Percentiles rank a stretch among this genome's conserved stretches.
These are phyloP conservation scores for Hemithea aestivaria DNA, from an alignment of 2,888 invertebrate genomes.

Conservation along the genomic window DNA sequence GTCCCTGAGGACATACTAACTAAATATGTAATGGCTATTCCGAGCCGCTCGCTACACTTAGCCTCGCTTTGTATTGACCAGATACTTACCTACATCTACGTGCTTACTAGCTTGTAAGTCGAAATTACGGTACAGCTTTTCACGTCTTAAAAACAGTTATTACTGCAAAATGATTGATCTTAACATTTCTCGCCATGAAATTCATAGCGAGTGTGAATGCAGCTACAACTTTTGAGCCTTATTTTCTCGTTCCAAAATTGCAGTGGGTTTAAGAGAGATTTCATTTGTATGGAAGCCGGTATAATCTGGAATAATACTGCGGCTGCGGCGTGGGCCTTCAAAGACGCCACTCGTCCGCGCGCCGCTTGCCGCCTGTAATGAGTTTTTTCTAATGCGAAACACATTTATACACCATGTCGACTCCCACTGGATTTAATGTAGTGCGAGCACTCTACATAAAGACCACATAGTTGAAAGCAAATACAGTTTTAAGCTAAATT, in stretches of 20 bases:
- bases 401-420: conserved; percentile 66
- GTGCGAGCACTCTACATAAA: conserved; percentile 48
- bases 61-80: conserved; percentile 50
- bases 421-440: conserved; percentile 56
- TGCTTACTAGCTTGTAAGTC: conserved; percentile 1
- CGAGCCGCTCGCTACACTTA: conserved; percentile 55
- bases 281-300: conserved; percentile 76
- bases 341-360: conserved; percentile 75
- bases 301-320: conserved; percentile 78
- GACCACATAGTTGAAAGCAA: conserved; percentile 27
- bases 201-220: conserved; percentile 66
- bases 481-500: conserved; percentile 27
- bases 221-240: conserved; percentile 72
- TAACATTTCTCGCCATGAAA: conserved; percentile 23
- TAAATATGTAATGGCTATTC: conserved; percentile 72
- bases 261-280: conserved; percentile 77
- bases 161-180: background rate
- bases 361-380: conserved; percentile 73
- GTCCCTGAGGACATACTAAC: conserved; percentile 62
- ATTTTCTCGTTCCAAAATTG: conserved; percentile 76
- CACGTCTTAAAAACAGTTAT: conserved; percentile 5
- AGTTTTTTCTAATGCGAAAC: conserved; percentile 74
- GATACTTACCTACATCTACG: conserved; percentile 38
- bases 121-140: conserved; percentile 1
- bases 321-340: conserved; percentile 71